Conservation (phyloP, 2,888 invertebrate genomes). For the Cosmopolites sordidus region DNA sequence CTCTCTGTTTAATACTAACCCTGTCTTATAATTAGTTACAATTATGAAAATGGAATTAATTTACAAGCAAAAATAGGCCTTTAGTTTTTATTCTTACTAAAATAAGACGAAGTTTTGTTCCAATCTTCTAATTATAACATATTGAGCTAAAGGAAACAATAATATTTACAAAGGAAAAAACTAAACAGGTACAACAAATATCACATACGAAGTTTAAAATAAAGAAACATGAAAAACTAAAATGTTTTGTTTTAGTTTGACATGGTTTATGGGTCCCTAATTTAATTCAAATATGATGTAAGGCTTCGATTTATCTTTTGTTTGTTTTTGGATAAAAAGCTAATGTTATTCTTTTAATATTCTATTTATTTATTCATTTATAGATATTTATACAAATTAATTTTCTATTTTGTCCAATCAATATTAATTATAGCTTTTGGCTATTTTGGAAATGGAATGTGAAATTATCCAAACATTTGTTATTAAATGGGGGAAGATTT, state of each 20-base stretch:
- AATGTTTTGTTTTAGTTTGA: background rate
- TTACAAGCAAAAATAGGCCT: slow-evolving; percentile 4
- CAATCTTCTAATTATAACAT: too few relatives aligned
- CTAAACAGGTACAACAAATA: slow-evolving; percentile 12
- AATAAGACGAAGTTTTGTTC: too few relatives aligned
- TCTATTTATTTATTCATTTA: too few relatives aligned
- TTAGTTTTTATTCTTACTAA: background rate
- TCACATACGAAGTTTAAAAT: too few relatives aligned
- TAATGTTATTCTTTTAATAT: background rate
- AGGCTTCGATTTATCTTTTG: background rate
- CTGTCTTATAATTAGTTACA: slow-evolving; percentile 10
- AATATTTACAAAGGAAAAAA: slow-evolving; percentile 1
- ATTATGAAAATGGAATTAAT: background rate
- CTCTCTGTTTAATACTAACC: slow-evolving; percentile 8
- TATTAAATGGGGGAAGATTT: too few relatives aligned
- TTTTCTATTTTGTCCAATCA: too few relatives aligned
- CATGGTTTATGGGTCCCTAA: background rate
- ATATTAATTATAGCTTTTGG: too few relatives aligned
- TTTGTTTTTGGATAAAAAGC: background rate
- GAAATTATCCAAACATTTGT: too few relatives aligned
- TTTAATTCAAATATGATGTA: background rate
- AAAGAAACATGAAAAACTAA: too few relatives aligned
- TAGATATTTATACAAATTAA: too few relatives aligned
- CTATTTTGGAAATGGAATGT: too few relatives aligned
- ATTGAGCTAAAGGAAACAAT: background rate